A percentile compares a stretch with the other conserved stretches of the same genome.
These are phyloP conservation scores for Ciconia nigra DNA, from an alignment of 2,797 vertebrate genomes.

Conservation along the genomic window DNA sequence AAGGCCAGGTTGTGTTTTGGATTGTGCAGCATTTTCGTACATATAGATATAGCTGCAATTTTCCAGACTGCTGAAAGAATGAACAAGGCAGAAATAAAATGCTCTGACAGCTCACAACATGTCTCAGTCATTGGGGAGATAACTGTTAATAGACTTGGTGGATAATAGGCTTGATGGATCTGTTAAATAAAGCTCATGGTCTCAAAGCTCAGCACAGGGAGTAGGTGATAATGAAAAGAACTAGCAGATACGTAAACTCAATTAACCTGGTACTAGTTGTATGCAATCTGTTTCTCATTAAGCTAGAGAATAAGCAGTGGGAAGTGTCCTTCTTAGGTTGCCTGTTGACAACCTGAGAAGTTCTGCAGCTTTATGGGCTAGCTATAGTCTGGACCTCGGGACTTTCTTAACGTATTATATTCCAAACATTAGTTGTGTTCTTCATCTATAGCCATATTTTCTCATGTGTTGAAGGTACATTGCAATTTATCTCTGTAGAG, in stretches of 20 bases:
- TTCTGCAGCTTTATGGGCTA: background rate
- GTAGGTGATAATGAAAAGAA: background rate
- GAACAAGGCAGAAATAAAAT: conserved; percentile 42
- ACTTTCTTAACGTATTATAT: background rate
- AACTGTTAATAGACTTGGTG: conserved; percentile 21
- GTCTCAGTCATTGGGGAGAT: background rate
- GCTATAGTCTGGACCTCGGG: background rate
- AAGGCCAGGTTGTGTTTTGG: background rate
- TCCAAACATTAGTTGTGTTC: background rate
- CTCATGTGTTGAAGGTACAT: background rate
- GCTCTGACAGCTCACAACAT: background rate
- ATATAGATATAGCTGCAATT: background rate
- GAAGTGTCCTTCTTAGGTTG: background rate
- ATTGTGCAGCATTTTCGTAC: background rate
- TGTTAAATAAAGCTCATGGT: conserved; percentile 8
- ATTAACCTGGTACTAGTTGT: background rate
- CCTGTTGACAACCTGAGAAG: background rate
- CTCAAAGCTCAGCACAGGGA: background rate
- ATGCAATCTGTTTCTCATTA: background rate
- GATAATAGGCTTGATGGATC: conserved; percentile 20
- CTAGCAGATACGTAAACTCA: background rate
- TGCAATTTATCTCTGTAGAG: background rate
- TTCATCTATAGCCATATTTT: background rate
- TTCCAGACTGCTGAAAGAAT: conserved; percentile 16
- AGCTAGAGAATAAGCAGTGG: background rate